Evolutionary conservation across 2,113 vertebrate genomes (phyloP).

Genomic region (Pycnonotus jocosus): DNA sequence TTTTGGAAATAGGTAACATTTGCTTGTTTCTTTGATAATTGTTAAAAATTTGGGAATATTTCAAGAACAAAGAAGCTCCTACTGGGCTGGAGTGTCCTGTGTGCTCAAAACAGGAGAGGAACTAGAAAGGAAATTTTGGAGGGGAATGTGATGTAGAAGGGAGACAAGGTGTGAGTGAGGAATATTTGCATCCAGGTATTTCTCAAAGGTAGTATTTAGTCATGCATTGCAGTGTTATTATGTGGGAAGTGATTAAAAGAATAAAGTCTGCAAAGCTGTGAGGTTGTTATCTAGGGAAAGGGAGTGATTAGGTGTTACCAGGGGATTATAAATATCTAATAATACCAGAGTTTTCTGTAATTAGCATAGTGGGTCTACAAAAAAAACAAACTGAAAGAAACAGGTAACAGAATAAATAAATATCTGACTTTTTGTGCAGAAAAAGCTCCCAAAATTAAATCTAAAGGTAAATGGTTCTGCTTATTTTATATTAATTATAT

Average conservation of each 20-base stretch:
- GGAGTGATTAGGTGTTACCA: constrained; percentile 52
- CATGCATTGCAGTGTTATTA: neutral
- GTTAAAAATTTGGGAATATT: neutral
- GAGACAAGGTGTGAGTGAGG: neutral
- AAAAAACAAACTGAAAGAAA: neutral
- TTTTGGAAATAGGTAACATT: neutral
- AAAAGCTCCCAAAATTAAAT: constrained; percentile 7
- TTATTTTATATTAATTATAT: neutral
- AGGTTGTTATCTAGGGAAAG: neutral
- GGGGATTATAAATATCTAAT: constrained; percentile 53
- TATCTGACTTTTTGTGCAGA: neutral
- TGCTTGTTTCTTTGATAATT: neutral
- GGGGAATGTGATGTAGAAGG: neutral
- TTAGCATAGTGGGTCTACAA: constrained; percentile 4
- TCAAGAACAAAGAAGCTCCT: neutral
- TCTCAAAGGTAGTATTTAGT: neutral
- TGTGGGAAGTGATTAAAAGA: constrained; percentile 40
- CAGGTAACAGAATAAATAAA: constrained; percentile 1
- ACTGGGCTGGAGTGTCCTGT: neutral
- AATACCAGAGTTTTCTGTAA: constrained; percentile 25
- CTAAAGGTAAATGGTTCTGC: neutral
- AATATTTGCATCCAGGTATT: neutral
- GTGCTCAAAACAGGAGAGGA: neutral
- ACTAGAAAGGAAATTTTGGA: neutral
- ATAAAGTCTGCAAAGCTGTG: constrained; percentile 13